phyloP scores from a whole-genome alignment of 2,113 vertebrate genomes.

The Poicephalus gulielmi region DNA sequence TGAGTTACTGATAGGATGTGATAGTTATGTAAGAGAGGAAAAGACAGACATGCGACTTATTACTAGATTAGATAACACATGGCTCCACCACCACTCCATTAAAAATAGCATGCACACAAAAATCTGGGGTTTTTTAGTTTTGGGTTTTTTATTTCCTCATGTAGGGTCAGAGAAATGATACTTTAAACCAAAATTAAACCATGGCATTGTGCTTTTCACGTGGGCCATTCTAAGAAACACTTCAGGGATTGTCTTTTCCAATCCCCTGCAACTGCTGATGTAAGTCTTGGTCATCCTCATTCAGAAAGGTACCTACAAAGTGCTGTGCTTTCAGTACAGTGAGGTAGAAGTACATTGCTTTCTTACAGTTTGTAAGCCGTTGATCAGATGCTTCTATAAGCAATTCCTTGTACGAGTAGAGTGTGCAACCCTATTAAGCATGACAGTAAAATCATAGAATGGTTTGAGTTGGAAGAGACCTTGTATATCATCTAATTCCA shows the following conservation, averaged over 20 bases:
- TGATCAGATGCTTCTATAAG: not conserved
- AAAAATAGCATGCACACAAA: not conserved
- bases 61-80: conserved; percentile 28
- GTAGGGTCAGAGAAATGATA: not conserved
- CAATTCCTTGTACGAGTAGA: not conserved
- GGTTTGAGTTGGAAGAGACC: not conserved
- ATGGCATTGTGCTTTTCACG: fast-evolving
- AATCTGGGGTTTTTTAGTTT: not conserved
- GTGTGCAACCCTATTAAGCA: not conserved
- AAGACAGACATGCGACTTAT: not conserved
- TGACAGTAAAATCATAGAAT: not conserved
- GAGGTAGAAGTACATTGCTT: not conserved
- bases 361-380: not conserved
- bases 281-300: not conserved
- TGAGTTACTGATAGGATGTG: not conserved
- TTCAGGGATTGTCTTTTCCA: not conserved
- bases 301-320: not conserved
- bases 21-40: not conserved
- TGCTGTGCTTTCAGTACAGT: not conserved
- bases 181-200: not conserved
- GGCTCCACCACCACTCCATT: not conserved
- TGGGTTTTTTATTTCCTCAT: not conserved
- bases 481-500: not conserved
- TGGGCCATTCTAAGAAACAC: not conserved
- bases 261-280: not conserved